A percentile compares a stretch with the other conserved stretches of the same genome.
These are phyloP conservation scores for Coccyzus lansbergi DNA, from an alignment of 2,797 vertebrate species.

Conservation along the genomic window DNA sequence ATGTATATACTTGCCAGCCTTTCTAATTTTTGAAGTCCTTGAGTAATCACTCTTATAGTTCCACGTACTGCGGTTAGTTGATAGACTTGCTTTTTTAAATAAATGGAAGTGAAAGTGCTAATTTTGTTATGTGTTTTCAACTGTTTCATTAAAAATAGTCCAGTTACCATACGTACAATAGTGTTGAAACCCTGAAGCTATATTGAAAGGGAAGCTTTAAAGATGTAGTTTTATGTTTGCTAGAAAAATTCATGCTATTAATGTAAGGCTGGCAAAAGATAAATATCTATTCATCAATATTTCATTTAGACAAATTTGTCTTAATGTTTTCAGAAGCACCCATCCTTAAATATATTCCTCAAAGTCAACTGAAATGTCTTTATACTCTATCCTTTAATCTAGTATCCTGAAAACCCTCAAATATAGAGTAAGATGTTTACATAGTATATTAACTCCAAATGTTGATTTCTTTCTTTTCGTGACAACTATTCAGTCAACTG, in stretches of 20 bases:
- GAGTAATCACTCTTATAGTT: neutral
- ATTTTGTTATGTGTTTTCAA: slow-evolving; percentile 38
- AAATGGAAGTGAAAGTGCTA: neutral
- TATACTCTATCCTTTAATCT: neutral
- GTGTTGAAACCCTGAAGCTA: neutral
- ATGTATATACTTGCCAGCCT: neutral
- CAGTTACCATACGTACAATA: neutral
- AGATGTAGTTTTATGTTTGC: neutral
- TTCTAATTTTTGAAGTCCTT: neutral
- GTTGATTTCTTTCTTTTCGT: neutral
- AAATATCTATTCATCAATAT: slow-evolving; percentile 28
- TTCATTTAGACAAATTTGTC: slow-evolving; percentile 37
- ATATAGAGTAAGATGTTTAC: neutral
- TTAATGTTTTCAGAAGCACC: slow-evolving; percentile 3
- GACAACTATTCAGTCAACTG: neutral
- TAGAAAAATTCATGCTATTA: neutral
- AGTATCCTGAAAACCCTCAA: neutral
- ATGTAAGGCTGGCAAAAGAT: neutral
- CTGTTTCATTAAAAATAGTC: slow-evolving; percentile 23
- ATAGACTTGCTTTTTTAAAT: neutral
- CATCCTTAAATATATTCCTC: slow-evolving; percentile 11
- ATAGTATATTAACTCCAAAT: neutral
- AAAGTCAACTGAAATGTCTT: neutral
- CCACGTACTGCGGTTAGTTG: neutral
- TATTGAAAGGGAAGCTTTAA: neutral